Conservation (phyloP, 2,113 vertebrate species). For the Eira barbara region DNA sequence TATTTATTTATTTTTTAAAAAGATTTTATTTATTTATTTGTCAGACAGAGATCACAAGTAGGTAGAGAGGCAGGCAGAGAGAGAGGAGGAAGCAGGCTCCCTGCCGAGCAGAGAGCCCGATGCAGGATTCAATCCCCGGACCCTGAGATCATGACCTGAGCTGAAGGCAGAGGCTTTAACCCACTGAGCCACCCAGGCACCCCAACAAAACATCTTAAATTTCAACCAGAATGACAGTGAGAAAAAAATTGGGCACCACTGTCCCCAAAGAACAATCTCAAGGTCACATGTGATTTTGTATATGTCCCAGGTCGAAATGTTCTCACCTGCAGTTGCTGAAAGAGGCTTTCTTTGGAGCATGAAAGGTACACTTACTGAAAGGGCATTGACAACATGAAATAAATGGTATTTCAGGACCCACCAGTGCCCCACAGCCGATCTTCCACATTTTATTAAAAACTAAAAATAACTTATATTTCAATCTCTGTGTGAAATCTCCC, state of each 20-base stretch:
- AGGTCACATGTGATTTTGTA: not conserved
- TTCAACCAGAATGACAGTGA: not conserved
- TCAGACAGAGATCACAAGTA: too few species aligned
- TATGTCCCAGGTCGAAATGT: not conserved
- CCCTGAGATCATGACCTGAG: too few species aligned
- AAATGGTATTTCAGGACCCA: not conserved
- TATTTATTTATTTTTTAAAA: too few species aligned
- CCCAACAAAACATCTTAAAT: not conserved
- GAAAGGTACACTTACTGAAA: not conserved
- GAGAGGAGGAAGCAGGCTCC: too few species aligned
- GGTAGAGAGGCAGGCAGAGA: too few species aligned
- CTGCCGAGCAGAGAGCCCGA: too few species aligned
- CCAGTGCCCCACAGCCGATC: not conserved
- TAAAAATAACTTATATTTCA: not conserved
- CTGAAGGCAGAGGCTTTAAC: too few species aligned
- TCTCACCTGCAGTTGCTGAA: not conserved
- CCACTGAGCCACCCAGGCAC: too few species aligned
- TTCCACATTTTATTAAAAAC: constrained; percentile 34
- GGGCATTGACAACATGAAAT: not conserved
- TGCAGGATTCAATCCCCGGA: too few species aligned
- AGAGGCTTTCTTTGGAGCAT: not conserved
- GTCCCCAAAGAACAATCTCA: not conserved
- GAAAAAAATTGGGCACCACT: not conserved
- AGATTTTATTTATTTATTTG: too few species aligned
- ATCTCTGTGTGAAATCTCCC: not conserved